phyloP scores from a whole-genome alignment of 2,113 vertebrate species.

The Lycocorax pyrrhopterus region DNA sequence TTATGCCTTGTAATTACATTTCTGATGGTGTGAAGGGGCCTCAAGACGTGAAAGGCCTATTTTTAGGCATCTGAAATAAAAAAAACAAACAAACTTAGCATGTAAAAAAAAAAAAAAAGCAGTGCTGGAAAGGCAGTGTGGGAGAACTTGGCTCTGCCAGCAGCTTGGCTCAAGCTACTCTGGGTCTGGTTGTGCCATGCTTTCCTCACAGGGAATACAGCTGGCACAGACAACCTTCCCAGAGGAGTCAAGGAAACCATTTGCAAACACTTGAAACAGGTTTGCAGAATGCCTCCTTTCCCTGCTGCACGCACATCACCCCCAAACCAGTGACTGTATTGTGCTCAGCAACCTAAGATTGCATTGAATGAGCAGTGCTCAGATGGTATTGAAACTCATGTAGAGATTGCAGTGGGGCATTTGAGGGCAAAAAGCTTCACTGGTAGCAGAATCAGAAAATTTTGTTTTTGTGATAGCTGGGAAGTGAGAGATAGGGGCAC shows the following conservation, averaged over 20 bases:
- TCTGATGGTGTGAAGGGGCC: neutral
- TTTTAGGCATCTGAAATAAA: conserved; percentile 15
- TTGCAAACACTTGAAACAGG: neutral
- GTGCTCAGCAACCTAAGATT: neutral
- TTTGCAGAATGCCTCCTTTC: neutral
- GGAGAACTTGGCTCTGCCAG: conserved; percentile 1
- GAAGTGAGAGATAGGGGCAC: neutral
- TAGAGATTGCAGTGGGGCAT: neutral
- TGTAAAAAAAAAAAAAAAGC: neutral
- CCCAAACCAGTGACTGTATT: accelerated
- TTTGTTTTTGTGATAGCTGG: neutral
- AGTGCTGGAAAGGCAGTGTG: neutral
- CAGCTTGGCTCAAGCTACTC: neutral
- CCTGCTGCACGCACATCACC: neutral
- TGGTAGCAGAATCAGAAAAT: neutral
- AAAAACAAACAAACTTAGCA: neutral
- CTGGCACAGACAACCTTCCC: neutral
- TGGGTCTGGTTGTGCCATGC: neutral
- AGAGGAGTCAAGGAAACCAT: conserved; percentile 7
- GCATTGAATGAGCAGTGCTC: neutral
- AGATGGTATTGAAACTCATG: neutral
- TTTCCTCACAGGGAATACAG: neutral
- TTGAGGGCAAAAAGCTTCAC: neutral
- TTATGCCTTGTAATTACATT: neutral
- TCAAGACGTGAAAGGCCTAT: neutral